These are phyloP conservation scores for Onthophagus sagittarius DNA, from an alignment of 2,888 invertebrate genomes.

Conservation along the genomic window DNA sequence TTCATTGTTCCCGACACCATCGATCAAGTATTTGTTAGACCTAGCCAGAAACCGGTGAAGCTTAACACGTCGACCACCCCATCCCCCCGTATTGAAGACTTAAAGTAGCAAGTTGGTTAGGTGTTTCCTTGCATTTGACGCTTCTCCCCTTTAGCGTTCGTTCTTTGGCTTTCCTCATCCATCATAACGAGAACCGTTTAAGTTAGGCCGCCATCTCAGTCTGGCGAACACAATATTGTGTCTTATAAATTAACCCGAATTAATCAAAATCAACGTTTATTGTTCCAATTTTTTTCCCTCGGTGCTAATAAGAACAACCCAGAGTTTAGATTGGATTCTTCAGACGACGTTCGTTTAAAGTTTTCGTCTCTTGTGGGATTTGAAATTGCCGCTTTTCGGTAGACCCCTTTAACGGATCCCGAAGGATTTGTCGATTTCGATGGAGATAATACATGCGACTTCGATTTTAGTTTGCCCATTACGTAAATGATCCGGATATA, in stretches of 20 bases:
- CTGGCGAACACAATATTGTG: constrained; percentile 7
- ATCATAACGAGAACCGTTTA: not conserved
- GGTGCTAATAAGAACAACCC: not conserved
- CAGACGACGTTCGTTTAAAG: not conserved
- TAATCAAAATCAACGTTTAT: constrained; percentile 16
- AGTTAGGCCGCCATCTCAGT: not conserved
- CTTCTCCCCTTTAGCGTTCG: not conserved
- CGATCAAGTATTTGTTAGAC: not conserved
- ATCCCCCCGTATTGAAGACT: not conserved
- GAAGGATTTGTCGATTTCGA: not conserved
- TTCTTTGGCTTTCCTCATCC: not conserved
- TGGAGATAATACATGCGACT: not conserved
- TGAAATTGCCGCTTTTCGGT: not conserved
- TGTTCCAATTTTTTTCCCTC: constrained; percentile 13
- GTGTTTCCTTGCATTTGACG: not conserved
- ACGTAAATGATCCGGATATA: not conserved
- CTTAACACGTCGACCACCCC: not conserved
- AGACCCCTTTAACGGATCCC: not conserved
- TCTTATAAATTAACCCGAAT: constrained; percentile 14
- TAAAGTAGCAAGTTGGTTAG: not conserved
- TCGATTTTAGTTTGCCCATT: not conserved
- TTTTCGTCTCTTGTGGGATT: not conserved
- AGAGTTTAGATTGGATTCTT: not conserved
- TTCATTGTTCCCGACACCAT: not conserved
- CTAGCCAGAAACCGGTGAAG: not conserved